Base-by-base conservation (phyloP, 2,888 invertebrate genomes). In the Petrolisthes manimaculis region DNA sequence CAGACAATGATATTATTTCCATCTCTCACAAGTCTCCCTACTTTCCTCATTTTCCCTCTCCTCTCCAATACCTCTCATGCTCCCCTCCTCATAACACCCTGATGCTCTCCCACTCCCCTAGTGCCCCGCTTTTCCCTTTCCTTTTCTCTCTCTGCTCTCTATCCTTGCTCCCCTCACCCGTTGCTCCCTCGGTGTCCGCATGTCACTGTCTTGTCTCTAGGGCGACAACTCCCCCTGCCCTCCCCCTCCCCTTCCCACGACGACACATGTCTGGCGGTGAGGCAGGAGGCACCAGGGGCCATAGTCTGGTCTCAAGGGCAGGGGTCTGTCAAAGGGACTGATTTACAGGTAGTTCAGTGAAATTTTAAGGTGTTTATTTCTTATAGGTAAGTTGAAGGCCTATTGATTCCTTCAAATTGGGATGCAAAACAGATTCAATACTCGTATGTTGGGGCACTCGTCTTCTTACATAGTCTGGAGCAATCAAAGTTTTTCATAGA, bases 131-230 rank as follows among this genome's bases (percentile, higher is more conserved):
- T 83, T n/a, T 81, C 61, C 53, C 9, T 61, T 61, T 71, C 9
- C 71, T 4, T 37, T 51, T n/a, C 67, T 53, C 51, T 83, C 54
- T 83, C 71, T 71, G 21, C 37, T 82, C 85, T 69, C 85, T 67
- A 78, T 79, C 53, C 53, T 53, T n/a, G 53, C 79, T 67, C 24
- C 78, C 61, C 84, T 56, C 78, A 61, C 61, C 61, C 61, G 9
- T 18, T 61, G 61, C 61, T 18, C 61, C 61, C 61, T 18, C 71
- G 61, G 12, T 24, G n/a, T 61, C 37, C 14, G 4, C 61, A 18
- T 84, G 78, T 84, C 84, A 84, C 78, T 56, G 53, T 61, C 78
- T 77, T 67, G 53, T 77, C 84, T 77, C 37, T 3, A 3, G 37
- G 67, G 9, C 21, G 21, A n/a, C 78, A 51, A 5, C 78, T 81